Base-by-base conservation (phyloP, 2,888 invertebrate species). In the Drosophila borborema region DNA sequence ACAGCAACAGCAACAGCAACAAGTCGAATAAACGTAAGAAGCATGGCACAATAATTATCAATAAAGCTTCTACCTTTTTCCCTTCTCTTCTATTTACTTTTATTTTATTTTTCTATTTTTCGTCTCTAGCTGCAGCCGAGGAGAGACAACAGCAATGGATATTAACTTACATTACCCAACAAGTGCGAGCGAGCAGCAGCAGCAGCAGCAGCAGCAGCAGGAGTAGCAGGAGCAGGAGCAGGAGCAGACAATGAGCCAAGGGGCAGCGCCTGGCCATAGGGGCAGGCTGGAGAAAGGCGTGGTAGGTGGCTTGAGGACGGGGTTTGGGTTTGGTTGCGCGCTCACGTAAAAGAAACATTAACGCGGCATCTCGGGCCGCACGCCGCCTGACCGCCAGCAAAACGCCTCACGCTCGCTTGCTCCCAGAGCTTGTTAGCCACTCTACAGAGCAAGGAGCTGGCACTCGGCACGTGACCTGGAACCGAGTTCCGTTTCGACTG, bases 271-370 rank as follows among this genome's bases (percentile, higher is more conserved):
- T 34, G 43, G 56, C 34, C 34, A 23, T 23, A 23, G 23, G 23
- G 14, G 12, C 12, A 36, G 36, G 36, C 4, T 12, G 4, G 36
- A 12, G 36, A 7, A 6, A 5, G 31, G 31, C 31, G 1, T 4
- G 4, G 31, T 31, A 31, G 31, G 31, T 34, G 9, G 8, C 34
- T 38, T 38, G 38, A 5, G 38, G n/a, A n/a, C n/a, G n/a, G n/a
- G n/a, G n/a, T n/a, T n/a, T n/a, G n/a, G n/a, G n/a, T n/a, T n/a
- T n/a, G n/a, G n/a, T n/a, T n/a, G n/a, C n/a, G n/a, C n/a, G n/a
- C n/a, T 82, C 90, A 85, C 85, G 85, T 85, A 85, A 85, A 85
- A 85, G 90, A 88, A 85, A 87, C 85, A 89, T 85, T 89, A 85
- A 80, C 83, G 85, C 85, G 71, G 64, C 78, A 81, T 74, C 84